Evolutionary conservation across 2,888 invertebrate species (phyloP).

Genomic region (Clostera curtula): DNA sequence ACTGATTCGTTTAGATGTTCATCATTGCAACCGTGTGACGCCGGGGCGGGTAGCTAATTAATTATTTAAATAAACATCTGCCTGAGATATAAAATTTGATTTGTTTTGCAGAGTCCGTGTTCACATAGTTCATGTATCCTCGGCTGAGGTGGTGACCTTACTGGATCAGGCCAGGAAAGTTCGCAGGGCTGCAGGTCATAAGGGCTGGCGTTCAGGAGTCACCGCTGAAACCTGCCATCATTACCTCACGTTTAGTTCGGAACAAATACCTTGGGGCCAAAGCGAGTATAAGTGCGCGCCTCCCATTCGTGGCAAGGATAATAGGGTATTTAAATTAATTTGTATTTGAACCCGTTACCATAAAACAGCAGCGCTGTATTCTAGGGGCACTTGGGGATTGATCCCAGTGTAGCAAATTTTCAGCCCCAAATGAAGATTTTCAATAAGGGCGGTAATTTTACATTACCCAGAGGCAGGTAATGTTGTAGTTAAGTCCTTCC

Average conservation of each 20-base stretch:
- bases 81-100: conserved; percentile 1
- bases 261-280: conserved; percentile 76
- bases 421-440: too few relatives aligned
- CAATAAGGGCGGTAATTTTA: background rate
- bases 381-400: too few relatives aligned
- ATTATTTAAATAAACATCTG: too few relatives aligned
- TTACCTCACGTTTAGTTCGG: conserved; percentile 78
- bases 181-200: conserved; percentile 65
- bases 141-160: conserved; percentile 75
- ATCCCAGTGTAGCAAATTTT: too few relatives aligned
- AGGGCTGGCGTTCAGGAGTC: conserved; percentile 67
- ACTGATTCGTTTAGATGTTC: too few relatives aligned
- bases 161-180: conserved; percentile 64
- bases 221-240: conserved; percentile 85
- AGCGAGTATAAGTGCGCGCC: conserved; percentile 85
- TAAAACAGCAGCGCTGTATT: too few relatives aligned
- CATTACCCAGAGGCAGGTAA: too few relatives aligned
- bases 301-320: conserved; percentile 77
- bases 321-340: conserved; percentile 57
- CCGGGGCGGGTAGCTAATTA: too few relatives aligned
- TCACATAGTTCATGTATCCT: conserved; percentile 81
- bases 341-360: background rate
- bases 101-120: conserved; percentile 68
- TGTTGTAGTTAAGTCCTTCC: too few relatives aligned
- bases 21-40: too few relatives aligned